phyloP scores from a whole-genome alignment of 2,888 invertebrate species.

The Margaritifera margaritifera region DNA sequence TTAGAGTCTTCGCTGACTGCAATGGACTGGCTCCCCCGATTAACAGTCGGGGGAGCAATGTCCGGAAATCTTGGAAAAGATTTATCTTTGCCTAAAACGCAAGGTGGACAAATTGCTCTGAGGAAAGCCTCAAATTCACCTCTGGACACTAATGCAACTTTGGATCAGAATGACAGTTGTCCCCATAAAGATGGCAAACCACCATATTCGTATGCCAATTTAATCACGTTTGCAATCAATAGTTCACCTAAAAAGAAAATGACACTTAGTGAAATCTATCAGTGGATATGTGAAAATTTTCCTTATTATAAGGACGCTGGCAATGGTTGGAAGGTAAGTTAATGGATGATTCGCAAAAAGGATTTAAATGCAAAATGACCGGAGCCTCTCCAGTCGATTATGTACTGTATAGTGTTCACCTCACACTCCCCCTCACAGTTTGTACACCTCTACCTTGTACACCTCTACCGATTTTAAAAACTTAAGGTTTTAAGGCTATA shows the following conservation, averaged over 20 bases:
- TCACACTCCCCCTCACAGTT: too few species aligned
- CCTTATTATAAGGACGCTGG: slow-evolving; percentile 82
- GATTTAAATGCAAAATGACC: too few species aligned
- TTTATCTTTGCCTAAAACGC: slow-evolving; percentile 46
- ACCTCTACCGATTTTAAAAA: too few species aligned
- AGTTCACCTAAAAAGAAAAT: slow-evolving; percentile 81
- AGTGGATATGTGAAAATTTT: slow-evolving; percentile 83
- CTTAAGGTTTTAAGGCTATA: too few species aligned
- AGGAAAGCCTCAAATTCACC: slow-evolving; percentile 67
- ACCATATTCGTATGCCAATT: slow-evolving; percentile 80
- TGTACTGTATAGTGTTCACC: too few species aligned
- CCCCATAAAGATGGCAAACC: slow-evolving; percentile 73
- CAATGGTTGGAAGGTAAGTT: slow-evolving; percentile 81
- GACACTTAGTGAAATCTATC: slow-evolving; percentile 84
- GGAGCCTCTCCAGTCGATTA: too few species aligned
- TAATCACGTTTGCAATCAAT: slow-evolving; percentile 81
- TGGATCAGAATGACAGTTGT: slow-evolving; percentile 54
- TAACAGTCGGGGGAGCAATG: slow-evolving; percentile 71
- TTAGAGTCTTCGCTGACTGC: slow-evolving; percentile 75
- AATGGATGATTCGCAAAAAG: too few species aligned
- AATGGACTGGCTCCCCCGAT: slow-evolving; percentile 75
- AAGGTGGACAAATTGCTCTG: slow-evolving; percentile 59
- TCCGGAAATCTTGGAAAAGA: slow-evolving; percentile 53
- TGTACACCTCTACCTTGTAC: too few species aligned
- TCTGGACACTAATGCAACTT: slow-evolving; percentile 61